These are phyloP conservation scores for Thymelicus lineola DNA, from an alignment of 2,888 invertebrate species.

Conservation along the genomic window DNA sequence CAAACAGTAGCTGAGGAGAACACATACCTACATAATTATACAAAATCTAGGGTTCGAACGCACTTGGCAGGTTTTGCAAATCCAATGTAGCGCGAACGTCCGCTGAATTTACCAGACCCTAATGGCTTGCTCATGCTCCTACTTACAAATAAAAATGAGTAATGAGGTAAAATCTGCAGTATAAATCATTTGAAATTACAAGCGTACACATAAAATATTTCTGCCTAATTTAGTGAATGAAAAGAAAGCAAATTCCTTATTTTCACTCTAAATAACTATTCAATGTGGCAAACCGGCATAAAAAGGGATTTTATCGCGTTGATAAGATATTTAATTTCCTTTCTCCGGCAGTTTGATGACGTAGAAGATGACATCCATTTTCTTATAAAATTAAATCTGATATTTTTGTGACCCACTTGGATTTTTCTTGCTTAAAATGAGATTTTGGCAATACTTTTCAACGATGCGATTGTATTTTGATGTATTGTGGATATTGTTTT, in stretches of 20 bases:
- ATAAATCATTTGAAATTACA: constrained; percentile 29
- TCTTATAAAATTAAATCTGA: constrained; percentile 56
- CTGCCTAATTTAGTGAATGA: constrained; percentile 25
- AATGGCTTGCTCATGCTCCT: constrained; percentile 52
- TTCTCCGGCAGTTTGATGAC: constrained; percentile 64
- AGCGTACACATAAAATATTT: constrained; percentile 40
- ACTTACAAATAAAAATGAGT: constrained; percentile 46
- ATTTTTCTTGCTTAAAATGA: constrained; percentile 37
- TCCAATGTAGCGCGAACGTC: constrained; percentile 50
- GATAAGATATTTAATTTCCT: constrained; percentile 79
- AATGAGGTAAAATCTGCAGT: constrained; percentile 45
- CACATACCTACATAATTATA: background rate
- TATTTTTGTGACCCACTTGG: constrained; percentile 41
- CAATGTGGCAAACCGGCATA: constrained; percentile 50
- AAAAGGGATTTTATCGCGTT: constrained; percentile 65
- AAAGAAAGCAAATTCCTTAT: constrained; percentile 24
- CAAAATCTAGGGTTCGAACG: background rate
- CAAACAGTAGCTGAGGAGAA: no score
- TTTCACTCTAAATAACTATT: constrained; percentile 36
- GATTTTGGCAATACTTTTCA: constrained; percentile 22
- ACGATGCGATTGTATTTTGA: constrained; percentile 20
- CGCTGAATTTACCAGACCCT: constrained; percentile 50
- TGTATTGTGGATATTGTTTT: constrained; percentile 15
- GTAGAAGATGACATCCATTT: constrained; percentile 58
- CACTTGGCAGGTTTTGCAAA: constrained; percentile 45